Evolutionary conservation across 2,888 invertebrate species (phyloP).

Genomic region (Heliconius cydno): DNA sequence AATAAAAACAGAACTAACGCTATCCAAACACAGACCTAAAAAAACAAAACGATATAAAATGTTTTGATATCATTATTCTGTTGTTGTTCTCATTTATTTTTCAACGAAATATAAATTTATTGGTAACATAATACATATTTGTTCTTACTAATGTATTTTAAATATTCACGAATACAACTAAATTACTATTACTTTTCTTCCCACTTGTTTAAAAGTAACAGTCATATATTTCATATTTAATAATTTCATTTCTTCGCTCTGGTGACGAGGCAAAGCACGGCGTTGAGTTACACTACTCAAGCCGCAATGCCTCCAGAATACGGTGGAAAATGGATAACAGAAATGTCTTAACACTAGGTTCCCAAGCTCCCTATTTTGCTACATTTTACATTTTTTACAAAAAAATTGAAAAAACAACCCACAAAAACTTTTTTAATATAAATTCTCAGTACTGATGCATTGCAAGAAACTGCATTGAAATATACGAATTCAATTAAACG

Average conservation of each 20-base stretch:
- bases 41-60: not conserved
- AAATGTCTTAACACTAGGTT: too few species aligned
- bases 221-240: too few species aligned
- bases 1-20: not conserved
- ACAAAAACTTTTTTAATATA: constrained; percentile 24
- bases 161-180: not conserved
- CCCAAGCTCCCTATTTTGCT: too few species aligned
- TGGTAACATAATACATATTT: not conserved
- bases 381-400: too few species aligned
- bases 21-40: not conserved
- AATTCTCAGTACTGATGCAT: constrained; percentile 23
- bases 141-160: not conserved
- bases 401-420: not conserved
- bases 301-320: too few species aligned
- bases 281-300: too few species aligned
- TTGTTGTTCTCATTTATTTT: not conserved
- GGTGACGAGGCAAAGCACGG: too few species aligned
- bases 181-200: too few species aligned
- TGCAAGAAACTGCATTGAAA: constrained; percentile 27
- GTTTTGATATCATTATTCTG: not conserved
- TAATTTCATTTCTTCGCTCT: too few species aligned
- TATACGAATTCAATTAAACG: constrained; percentile 33
- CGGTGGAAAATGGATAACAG: too few species aligned
- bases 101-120: not conserved
- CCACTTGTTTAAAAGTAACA: too few species aligned